A percentile compares a stretch with the other conserved stretches of the same genome.
phyloP scores from a whole-genome alignment of 2,113 vertebrate species.

The Gracilinanus agilis region DNA sequence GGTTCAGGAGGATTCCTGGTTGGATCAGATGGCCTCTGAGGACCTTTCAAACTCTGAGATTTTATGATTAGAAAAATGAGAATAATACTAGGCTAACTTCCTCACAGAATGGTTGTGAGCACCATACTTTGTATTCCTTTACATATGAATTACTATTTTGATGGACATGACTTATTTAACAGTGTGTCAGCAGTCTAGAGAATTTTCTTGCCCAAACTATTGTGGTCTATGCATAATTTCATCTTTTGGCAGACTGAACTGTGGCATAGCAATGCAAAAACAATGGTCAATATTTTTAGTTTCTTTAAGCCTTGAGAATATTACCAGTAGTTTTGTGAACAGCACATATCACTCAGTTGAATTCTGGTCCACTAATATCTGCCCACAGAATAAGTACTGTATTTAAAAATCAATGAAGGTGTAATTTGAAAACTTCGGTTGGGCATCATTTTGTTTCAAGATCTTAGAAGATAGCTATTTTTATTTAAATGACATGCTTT shows the following conservation, averaged over 20 bases:
- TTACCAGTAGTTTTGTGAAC: neutral
- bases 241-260: neutral
- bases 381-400: neutral
- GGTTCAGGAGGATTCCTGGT: neutral
- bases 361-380: neutral
- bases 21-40: neutral
- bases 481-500: neutral
- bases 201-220: neutral
- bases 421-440: conserved; percentile 11
- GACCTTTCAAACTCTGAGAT: neutral
- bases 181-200: neutral
- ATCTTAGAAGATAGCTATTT: neutral
- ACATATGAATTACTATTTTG: neutral
- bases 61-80: neutral
- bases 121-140: neutral
- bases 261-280: neutral
- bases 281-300: neutral
- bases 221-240: neutral
- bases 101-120: neutral
- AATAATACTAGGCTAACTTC: neutral
- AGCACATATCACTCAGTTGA: neutral
- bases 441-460: conserved; percentile 2
- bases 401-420: conserved; percentile 22
- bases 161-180: neutral
- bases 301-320: neutral